phyloP scores from a whole-genome alignment of 1,140 invertebrate genomes.

The Drosophila nigrodunni region DNA sequence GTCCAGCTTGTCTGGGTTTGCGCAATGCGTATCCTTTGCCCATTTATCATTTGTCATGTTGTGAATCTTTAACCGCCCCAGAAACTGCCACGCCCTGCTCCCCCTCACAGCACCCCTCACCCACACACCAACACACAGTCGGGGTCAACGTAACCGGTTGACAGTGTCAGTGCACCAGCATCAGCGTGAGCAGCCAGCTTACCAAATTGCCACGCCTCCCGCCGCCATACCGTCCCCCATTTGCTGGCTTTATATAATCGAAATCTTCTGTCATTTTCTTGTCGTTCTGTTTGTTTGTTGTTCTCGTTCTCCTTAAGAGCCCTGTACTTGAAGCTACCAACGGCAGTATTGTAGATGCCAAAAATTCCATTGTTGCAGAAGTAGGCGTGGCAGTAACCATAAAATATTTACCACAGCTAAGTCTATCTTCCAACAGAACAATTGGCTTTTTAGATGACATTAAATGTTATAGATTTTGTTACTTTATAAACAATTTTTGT shows the following conservation, averaged over 20 bases:
- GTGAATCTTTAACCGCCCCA: conserved; percentile 47
- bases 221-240: conserved; percentile 15
- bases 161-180: conserved; percentile 68
- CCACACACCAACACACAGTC: conserved; percentile 4
- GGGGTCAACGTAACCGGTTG: conserved; percentile 69
- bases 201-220: conserved; percentile 29
- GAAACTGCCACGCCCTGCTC: conserved; percentile 8
- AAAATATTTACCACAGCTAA: too few species aligned
- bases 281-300: conserved; percentile 50
- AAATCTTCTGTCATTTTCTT: conserved; percentile 78
- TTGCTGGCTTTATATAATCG: conserved; percentile 65
- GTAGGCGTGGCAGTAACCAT: too few species aligned
- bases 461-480: too few species aligned
- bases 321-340: too few species aligned
- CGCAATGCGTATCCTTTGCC: conserved; percentile 50
- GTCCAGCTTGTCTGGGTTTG: conserved; percentile 25
- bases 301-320: not conserved
- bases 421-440: too few species aligned
- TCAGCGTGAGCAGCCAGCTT: conserved; percentile 41
- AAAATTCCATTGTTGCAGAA: too few species aligned
- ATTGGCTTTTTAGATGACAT: too few species aligned
- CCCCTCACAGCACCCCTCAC: not conserved
- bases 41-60: conserved; percentile 59
- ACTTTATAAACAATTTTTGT: too few species aligned
- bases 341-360: too few species aligned